Evolutionary conservation across 2,888 invertebrate species (phyloP).

Genomic region (Caenorhabditis angaria): DNA sequence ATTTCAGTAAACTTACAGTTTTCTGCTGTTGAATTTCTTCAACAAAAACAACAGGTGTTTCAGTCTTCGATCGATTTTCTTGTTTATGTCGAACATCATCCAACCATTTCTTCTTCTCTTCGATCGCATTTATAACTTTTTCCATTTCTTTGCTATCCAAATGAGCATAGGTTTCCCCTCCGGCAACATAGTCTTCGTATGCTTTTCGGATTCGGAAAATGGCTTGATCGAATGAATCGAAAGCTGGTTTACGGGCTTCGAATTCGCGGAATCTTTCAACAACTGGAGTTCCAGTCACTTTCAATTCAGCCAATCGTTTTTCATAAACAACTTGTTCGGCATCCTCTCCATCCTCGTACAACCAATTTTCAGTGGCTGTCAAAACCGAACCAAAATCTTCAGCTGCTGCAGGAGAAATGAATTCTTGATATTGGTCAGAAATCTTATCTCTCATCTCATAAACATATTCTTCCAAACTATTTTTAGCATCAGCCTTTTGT

Average conservation of each 20-base stretch:
- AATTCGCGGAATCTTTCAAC: slow-evolving; percentile 84
- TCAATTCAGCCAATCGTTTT: slow-evolving; percentile 75
- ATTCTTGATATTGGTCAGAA: slow-evolving; percentile 81
- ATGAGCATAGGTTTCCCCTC: slow-evolving; percentile 78
- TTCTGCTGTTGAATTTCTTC: slow-evolving; percentile 83
- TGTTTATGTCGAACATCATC: slow-evolving; percentile 81
- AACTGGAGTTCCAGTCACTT: slow-evolving; percentile 88
- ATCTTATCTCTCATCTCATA: slow-evolving; percentile 93
- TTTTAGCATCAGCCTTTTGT: slow-evolving; percentile 92
- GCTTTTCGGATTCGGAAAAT: slow-evolving; percentile 85
- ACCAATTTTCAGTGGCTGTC: slow-evolving; percentile 90
- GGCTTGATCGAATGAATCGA: slow-evolving; percentile 83
- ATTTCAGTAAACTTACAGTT: slow-evolving; percentile 78
- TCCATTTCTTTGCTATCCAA: slow-evolving; percentile 80
- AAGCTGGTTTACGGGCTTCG: slow-evolving; percentile 82
- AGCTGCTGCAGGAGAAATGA: slow-evolving; percentile 78
- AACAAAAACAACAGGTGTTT: slow-evolving; percentile 62
- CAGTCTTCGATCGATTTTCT: slow-evolving; percentile 52
- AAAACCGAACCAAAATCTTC: slow-evolving; percentile 76
- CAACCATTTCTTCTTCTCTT: slow-evolving; percentile 84
- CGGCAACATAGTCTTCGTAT: slow-evolving; percentile 65
- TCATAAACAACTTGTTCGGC: slow-evolving; percentile 81
- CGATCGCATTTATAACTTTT: slow-evolving; percentile 79
- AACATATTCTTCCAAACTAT: slow-evolving; percentile 96
- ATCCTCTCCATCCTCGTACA: slow-evolving; percentile 95